Base-by-base conservation (phyloP, 2,888 invertebrate genomes). In the Erebia epiphron region DNA sequence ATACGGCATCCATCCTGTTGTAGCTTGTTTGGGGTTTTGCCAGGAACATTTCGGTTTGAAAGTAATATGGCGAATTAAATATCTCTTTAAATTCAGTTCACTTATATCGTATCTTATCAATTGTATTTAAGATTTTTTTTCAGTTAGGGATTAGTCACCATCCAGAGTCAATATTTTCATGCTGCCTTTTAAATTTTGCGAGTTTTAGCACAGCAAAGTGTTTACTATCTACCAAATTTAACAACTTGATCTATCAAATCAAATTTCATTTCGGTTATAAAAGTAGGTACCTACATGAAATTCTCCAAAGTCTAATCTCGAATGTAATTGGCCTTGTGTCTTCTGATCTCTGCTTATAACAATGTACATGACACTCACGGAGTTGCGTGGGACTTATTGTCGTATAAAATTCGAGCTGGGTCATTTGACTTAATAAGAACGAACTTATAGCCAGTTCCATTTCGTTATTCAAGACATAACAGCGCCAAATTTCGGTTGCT, bases 391-490 rank as follows among this genome's bases (percentile, higher is more conserved):
- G 68, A 73, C 65, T 73, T 88, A 89, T 83, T 75, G 80, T 82
- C 81, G 77, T 79, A 86, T 89, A 87, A 87, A 89, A 90, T 85
- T 88, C 75, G 81, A 84, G 80, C 77, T 78, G 81, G 83, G 74
- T 81, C 85, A 86, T 89, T 89, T 85, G 76, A 85, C 78, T 86
- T 86, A 83, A 86, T 88, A 83, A 79, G 77, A 82, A 83, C 67
- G 61, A 70, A 68, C 69, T 68, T 60, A 63, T 66, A 62, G 68
- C 61, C 61, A 67, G 64, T 70, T 74, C 76, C 77, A 83, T 83
- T 83, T 77, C 72, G 81, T 82, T 81, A 83, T 82, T 81, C 75
- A 73, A 78, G 69, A 77, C 73, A 78, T 80, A 78, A 73, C 54
- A 68, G 63, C 62, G 21, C 67, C 60, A 64, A 73, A 70, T 65